These are phyloP conservation scores for Antennarius maculatus DNA, from an alignment of 2,797 vertebrate genomes.

Conservation along the genomic window DNA sequence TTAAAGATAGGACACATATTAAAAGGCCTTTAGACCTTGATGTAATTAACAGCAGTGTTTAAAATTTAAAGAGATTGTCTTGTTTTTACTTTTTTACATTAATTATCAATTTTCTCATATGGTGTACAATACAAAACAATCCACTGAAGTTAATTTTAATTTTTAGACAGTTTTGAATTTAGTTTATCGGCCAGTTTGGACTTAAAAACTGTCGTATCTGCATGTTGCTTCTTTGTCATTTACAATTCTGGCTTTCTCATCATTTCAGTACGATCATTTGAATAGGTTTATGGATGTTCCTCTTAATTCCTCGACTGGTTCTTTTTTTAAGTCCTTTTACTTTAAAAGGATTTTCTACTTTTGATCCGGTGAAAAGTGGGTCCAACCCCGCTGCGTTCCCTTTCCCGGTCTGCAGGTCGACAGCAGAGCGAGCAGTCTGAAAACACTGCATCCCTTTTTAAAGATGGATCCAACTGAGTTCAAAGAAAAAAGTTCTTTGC, in stretches of 20 bases:
- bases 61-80: not conserved
- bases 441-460: slow-evolving; percentile 58
- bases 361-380: slow-evolving; percentile 60
- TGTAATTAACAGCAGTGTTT: too few species aligned
- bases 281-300: slow-evolving; percentile 32
- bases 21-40: not conserved
- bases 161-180: too few species aligned
- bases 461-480: slow-evolving; percentile 56
- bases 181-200: too few species aligned
- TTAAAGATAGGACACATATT: not conserved
- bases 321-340: slow-evolving; percentile 39
- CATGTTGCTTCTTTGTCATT: too few species aligned
- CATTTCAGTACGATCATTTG: slow-evolving; percentile 29
- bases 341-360: slow-evolving; percentile 63
- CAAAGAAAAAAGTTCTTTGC: slow-evolving; percentile 57
- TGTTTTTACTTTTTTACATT: too few species aligned
- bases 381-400: slow-evolving; percentile 54
- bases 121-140: not conserved
- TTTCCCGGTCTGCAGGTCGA: slow-evolving; percentile 48
- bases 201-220: too few species aligned
- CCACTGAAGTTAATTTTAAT: slow-evolving; percentile 1
- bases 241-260: not conserved
- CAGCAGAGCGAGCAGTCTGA: slow-evolving; percentile 59
- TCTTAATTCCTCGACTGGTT: slow-evolving; percentile 39
- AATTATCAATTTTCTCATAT: too few species aligned